phyloP scores from a whole-genome alignment of 2,113 vertebrate genomes.

The Gnathonemus echidnorhynchus region DNA sequence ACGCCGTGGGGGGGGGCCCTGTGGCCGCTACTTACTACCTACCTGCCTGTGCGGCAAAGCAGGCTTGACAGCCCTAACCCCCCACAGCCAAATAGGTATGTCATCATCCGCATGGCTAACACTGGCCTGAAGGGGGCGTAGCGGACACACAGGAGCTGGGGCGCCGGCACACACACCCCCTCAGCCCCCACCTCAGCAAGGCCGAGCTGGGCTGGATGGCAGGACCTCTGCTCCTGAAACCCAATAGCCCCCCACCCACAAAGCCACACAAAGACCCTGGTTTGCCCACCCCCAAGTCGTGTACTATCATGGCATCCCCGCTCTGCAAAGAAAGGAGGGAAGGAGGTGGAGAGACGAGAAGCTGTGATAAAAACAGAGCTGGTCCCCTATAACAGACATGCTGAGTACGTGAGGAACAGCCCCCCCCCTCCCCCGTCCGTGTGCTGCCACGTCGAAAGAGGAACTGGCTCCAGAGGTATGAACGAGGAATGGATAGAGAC shows the following conservation, averaged over 20 bases:
- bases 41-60: conserved; percentile 19
- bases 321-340: background rate
- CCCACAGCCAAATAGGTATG: background rate
- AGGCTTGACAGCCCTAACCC: conserved; percentile 20
- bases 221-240: background rate
- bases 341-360: too few relatives aligned
- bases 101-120: background rate
- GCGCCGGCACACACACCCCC: background rate
- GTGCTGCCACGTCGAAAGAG: background rate
- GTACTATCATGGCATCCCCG: background rate
- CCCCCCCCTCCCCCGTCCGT: background rate
- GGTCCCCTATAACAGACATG: too few relatives aligned
- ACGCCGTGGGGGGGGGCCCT: background rate
- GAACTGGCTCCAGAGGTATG: background rate
- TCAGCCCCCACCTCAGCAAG: background rate
- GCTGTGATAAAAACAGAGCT: background rate
- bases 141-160: background rate
- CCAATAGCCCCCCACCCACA: background rate
- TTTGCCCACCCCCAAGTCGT: background rate
- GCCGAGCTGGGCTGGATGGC: background rate
- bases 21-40: background rate
- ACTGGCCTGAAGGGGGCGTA: background rate
- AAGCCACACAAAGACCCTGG: background rate
- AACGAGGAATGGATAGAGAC: background rate
- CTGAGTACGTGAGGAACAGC: too few relatives aligned